A percentile compares a stretch with the other conserved stretches of the same genome.
Evolutionary conservation across 2,797 vertebrate genomes (phyloP).

Genomic region (Gymnothorax reevesii): DNA sequence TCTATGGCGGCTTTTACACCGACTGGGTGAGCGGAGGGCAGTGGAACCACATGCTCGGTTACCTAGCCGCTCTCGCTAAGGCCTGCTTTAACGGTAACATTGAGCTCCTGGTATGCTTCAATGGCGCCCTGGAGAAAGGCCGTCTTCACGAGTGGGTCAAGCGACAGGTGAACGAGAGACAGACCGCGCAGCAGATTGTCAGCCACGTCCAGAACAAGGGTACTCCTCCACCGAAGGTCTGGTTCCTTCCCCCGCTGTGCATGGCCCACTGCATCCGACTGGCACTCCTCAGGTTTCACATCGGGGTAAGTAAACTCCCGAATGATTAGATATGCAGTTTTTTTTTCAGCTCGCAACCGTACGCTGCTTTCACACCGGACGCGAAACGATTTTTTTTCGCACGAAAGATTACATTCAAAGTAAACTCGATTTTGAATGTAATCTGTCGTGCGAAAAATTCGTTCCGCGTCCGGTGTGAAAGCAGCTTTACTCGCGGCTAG

Average conservation of each 20-base stretch:
- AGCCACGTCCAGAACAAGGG: slow-evolving; percentile 96
- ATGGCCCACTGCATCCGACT: slow-evolving; percentile 95
- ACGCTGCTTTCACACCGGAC: too few species aligned
- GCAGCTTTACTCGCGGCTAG: neutral
- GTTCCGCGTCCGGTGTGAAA: too few species aligned
- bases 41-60: slow-evolving; percentile 97
- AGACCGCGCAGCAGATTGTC: slow-evolving; percentile 93
- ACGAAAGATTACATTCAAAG: too few species aligned
- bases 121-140: slow-evolving; percentile 94
- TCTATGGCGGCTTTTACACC: slow-evolving; percentile 95
- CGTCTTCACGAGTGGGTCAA: slow-evolving; percentile 96
- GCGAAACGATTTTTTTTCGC: too few species aligned
- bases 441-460: too few species aligned
- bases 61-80: slow-evolving; percentile 89
- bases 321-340: neutral
- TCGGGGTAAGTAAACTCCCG: slow-evolving; percentile 80
- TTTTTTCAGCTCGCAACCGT: neutral
- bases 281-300: slow-evolving; percentile 91
- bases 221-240: slow-evolving; percentile 94
- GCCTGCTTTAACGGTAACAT: slow-evolving; percentile 93
- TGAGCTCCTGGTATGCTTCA: slow-evolving; percentile 94
- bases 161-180: slow-evolving; percentile 92
- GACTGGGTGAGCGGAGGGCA: slow-evolving; percentile 97
- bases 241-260: slow-evolving; percentile 93
- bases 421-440: too few species aligned